Evolutionary conservation across 2,888 invertebrate genomes (phyloP).

Genomic region (Eremobia ochroleuca): DNA sequence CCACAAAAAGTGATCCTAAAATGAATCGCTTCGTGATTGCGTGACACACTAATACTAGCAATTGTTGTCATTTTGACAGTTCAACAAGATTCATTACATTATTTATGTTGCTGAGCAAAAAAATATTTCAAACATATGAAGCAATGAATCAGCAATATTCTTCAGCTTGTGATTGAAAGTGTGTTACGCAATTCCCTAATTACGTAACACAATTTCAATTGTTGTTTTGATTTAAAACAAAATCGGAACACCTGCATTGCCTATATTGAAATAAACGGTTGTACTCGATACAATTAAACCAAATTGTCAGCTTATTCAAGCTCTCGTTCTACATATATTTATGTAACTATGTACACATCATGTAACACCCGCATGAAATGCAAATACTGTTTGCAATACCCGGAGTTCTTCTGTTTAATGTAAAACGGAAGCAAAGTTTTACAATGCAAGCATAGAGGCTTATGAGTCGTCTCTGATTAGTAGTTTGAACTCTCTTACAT

Average conservation of each 20-base stretch:
- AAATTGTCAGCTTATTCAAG: not conserved
- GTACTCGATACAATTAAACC: not conserved
- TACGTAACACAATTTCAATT: too few species aligned
- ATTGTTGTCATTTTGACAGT: too few species aligned
- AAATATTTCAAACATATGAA: too few species aligned
- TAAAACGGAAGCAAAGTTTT: not conserved
- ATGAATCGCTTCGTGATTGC: not conserved
- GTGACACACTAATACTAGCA: too few species aligned
- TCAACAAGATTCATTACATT: too few species aligned
- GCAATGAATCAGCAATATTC: too few species aligned
- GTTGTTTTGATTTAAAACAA: not conserved
- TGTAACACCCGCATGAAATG: not conserved
- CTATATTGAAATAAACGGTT: not conserved
- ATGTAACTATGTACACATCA: not conserved
- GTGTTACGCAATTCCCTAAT: too few species aligned
- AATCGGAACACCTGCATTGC: not conserved
- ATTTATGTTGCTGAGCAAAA: too few species aligned
- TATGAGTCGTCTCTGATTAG: not conserved
- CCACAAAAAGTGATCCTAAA: not conserved
- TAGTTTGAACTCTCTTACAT: too few species aligned
- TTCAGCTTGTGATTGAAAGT: too few species aligned
- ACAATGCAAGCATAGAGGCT: not conserved
- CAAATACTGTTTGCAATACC: constrained; percentile 7
- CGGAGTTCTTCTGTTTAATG: not conserved
- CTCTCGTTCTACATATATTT: not conserved